Evolutionary conservation across 2,797 vertebrate genomes (phyloP), one percentile per base, ranked within the genome.

Genomic region (Tauraco hartlaubi): DNA sequence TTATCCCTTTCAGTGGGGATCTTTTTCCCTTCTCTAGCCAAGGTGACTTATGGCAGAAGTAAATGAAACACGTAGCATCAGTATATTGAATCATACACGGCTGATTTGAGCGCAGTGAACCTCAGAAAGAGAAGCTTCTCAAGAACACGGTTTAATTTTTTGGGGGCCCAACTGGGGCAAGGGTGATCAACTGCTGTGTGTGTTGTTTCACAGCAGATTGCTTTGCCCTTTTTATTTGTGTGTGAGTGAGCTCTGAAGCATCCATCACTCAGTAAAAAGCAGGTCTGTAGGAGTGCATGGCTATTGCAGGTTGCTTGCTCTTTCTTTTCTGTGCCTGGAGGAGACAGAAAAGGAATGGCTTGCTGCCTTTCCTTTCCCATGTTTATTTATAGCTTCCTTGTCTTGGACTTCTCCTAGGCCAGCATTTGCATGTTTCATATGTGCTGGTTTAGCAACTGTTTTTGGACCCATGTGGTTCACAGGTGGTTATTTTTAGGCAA

Each of bases 401-500:
- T 44, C 64, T 83, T 69, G 33, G 58, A 33, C 44, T 81, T 58
- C 81, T 90, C 56, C 37, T 59, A 73, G 75, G 62, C 31, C 52
- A 52, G 48, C 37, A 31, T 76, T 90, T 92, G 80, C 71, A 35
- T 71, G 48, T 86, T 95, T 72, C 56, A 8, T 33, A 12, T 72
- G 63, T 79, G 66, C 59, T 92, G 72, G 5, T 78, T 91, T 95
- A 90, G 73, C 5, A 29, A 35, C 49, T 83, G 44, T 0, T 88
- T 90, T 73, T 85, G 63, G 86, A 67, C 56, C 56, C 67, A n/a
- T 59, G 81, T 87, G 84, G 59, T 88, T 96, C 67, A 46, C 71
- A 76, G 82, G 83, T 48, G 58, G 90, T 67, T 95, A 90, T 89
- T 95, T 96, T 91, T 85, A 89, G 94, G 71, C 15, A 2, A 59